Conservation (phyloP, 2,113 vertebrate genomes). For the Helogale parvula region DNA sequence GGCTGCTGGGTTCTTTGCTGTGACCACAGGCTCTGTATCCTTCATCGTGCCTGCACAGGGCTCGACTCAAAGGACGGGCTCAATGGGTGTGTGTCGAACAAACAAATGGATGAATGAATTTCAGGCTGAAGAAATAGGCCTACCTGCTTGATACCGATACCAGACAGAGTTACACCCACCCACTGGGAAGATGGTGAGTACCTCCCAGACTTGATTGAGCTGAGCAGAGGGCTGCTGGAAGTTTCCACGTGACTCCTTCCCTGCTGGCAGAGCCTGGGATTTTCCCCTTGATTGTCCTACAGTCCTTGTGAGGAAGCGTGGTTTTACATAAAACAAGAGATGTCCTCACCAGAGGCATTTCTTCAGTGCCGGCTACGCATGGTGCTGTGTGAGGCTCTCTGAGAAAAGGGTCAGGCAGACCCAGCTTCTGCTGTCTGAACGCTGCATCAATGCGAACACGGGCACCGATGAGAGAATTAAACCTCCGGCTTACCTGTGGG, state of each 20-base stretch:
- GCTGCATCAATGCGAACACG: neutral
- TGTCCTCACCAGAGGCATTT: neutral
- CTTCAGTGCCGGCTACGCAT: neutral
- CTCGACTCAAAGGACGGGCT: neutral
- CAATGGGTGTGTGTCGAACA: neutral
- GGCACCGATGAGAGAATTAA: neutral
- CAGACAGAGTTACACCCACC: neutral
- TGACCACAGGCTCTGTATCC: neutral
- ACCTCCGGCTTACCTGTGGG: neutral
- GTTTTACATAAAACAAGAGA: neutral
- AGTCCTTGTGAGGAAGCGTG: neutral
- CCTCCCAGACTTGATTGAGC: neutral
- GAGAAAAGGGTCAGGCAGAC: neutral
- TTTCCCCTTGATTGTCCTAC: neutral
- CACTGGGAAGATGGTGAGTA: neutral
- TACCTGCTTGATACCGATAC: neutral
- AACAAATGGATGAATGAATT: neutral
- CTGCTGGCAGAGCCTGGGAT: neutral
- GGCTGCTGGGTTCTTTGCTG: neutral
- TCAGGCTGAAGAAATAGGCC: neutral
- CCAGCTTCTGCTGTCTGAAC: neutral
- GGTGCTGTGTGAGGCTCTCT: neutral
- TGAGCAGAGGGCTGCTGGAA: neutral
- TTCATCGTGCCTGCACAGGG: neutral
- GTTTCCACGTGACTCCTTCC: constrained; percentile 4